These are phyloP conservation scores for Dryocosmus kuriphilus DNA, from an alignment of 2,888 invertebrate genomes.

Conservation along the genomic window DNA sequence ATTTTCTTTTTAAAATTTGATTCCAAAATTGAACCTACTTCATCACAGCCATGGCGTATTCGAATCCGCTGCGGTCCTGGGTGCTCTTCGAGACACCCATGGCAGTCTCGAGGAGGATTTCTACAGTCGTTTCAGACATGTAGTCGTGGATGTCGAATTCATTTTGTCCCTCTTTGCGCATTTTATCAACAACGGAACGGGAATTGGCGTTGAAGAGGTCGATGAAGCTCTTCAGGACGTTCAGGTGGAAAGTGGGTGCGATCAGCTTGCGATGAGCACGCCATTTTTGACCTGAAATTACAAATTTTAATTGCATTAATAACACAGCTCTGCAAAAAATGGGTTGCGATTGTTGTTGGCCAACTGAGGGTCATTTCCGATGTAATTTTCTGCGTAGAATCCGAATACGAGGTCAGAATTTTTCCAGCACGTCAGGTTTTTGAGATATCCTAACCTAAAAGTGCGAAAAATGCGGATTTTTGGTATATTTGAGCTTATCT, in stretches of 20 bases:
- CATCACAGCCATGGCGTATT: conserved; percentile 93
- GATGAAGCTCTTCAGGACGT: conserved; percentile 91
- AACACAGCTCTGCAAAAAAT: too few species aligned
- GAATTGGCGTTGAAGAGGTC: conserved; percentile 92
- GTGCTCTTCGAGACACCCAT: conserved; percentile 93
- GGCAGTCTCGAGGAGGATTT: conserved; percentile 90
- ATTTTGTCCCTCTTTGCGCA: conserved; percentile 83
- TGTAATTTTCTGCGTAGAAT: too few species aligned
- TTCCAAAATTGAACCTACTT: conserved; percentile 77
- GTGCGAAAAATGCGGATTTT: too few species aligned
- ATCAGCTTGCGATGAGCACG: conserved; percentile 90
- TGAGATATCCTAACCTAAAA: too few species aligned
- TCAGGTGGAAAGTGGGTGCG: conserved; percentile 92
- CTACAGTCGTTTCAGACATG: conserved; percentile 91
- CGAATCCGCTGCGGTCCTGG: conserved; percentile 89
- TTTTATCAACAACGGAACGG: conserved; percentile 85
- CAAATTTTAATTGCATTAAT: neutral
- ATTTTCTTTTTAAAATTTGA: too few species aligned
- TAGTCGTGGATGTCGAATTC: conserved; percentile 90
- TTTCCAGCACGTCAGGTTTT: too few species aligned
- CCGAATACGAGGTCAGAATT: too few species aligned
- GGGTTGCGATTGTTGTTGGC: too few species aligned
- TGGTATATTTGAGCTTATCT: too few species aligned
- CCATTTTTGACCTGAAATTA: conserved; percentile 87
- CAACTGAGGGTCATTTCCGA: too few species aligned